Base-by-base conservation (phyloP, 2,888 invertebrate genomes). In the Rhodophaea formosa region DNA sequence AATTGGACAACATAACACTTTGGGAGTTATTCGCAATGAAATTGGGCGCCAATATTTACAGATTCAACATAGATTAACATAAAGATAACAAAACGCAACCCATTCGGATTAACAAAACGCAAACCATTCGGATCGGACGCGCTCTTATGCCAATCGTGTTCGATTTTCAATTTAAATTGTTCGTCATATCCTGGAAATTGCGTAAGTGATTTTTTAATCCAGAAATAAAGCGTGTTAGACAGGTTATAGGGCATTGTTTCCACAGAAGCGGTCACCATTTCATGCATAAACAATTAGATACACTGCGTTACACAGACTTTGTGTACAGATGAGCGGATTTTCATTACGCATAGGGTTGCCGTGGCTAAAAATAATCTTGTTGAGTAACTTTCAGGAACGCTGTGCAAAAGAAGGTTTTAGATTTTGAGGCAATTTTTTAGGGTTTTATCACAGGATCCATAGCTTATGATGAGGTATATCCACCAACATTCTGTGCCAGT, bases 261-360 rank as follows among this genome's bases (percentile, higher is more conserved):
- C 70, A 59, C 66, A 59, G 59, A 62, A 62, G 32, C 57, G 65
- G 66, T 66, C 65, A 64, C 54, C 62, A 67, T 43, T 68, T 76
- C 75, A 77, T 79, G 75, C 79, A 79, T 79, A 76, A 76, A 68
- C 66, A 66, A 76, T 72, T 63, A 61, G 59, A 58, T 49, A 63
- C 64, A 62, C 60, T 61, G 62, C 61, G 49, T 62, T 62, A 59
- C 60, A 59, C 55, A 58, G 62, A 63, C 49, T 58, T 61, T 49
- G 35, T 62, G 57, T 59, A 29, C 56, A 56, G 58, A 57, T 54
- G 62, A 62, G 53, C 46, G 59, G 12, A 45, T 60, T 56, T 55
- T 56, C 43, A 56, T 49, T 49, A 35, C 12, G 42, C 42, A n/a
- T 49, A 56, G 56, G 56, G 56, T 49, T 49, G 43, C 14, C 30